Evolutionary conservation across 1,140 invertebrate species (phyloP).

Genomic region (Lepidostoma basale): DNA sequence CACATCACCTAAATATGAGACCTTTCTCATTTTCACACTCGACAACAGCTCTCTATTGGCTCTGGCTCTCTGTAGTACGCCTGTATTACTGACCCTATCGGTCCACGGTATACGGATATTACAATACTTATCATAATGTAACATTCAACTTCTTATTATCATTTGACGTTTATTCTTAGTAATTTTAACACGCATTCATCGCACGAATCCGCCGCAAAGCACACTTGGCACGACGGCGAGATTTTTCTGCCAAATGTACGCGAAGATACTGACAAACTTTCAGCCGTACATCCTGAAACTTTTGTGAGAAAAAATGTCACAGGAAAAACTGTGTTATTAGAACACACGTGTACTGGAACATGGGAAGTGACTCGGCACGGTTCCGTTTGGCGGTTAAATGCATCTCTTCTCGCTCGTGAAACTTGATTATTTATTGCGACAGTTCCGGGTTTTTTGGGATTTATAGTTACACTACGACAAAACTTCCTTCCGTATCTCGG

Average conservation of each 20-base stretch:
- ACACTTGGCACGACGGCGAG: not conserved
- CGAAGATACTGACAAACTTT: not conserved
- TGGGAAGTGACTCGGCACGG: not conserved
- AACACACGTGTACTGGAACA: not conserved
- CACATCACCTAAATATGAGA: no score
- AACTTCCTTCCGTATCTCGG: conserved; percentile 36
- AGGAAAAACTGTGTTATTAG: not conserved
- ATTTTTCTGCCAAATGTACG: not conserved
- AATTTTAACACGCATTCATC: no score
- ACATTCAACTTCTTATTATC: no score
- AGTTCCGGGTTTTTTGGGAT: conserved; percentile 45
- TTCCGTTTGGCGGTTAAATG: conserved; percentile 35
- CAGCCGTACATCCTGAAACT: not conserved
- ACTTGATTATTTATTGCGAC: conserved; percentile 46
- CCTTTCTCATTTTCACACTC: no score
- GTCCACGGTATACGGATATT: no score
- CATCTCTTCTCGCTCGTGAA: conserved; percentile 41
- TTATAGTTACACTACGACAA: conserved; percentile 42
- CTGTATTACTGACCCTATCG: no score
- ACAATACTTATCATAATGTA: no score
- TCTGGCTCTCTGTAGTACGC: no score
- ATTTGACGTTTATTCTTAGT: no score
- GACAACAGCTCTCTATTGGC: no score
- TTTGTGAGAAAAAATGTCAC: conserved; percentile 8
- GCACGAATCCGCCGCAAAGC: no score